Evolutionary conservation across 2,888 invertebrate genomes (phyloP), one percentile per base, ranked within the genome.

Genomic region (Archips crataeganus): DNA sequence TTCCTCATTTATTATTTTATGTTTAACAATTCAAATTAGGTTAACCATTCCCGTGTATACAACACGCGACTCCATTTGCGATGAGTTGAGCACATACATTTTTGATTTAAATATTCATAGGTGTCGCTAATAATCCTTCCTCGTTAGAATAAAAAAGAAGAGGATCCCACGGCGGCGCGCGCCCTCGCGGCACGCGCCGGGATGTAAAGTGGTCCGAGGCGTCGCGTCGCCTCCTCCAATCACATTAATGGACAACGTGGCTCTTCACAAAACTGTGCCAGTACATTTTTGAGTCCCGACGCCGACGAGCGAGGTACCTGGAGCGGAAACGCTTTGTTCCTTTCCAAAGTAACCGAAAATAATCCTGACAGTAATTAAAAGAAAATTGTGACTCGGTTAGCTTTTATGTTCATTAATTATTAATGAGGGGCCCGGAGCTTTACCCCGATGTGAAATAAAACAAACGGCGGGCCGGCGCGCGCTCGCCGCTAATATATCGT

Each of bases 321-420:
- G 51, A 42, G 54, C 42, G 42, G 57, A 42, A 57, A 42, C 32
- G 54, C 66, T 66, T 66, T 66, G 57, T 66, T 42, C 65, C 57
- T 54, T 23, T 49, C 42, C 36, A 57, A 62, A 39, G 61, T 45
- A 15, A 57, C 42, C 39, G 11, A 32, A 57, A 57, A 57, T 57
- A 32, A 57, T 57, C 11, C 10, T 32, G 57, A 57, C 66, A 36
- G 69, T 69, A 69, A 69, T 69, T 69, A 69, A 69, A 69, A 62
- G 61, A 67, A 67, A 45, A 69, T 36, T 62, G 39, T 42, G 69
- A 51, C 39, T 51, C 39, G 32, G 36, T 39, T 49, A 15, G 39
- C 66, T 45, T 63, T 63, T 42, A 23, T 60, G 51, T 15, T 39
- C 69, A 36, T 69, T 62, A 69, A 69, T 62, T 69, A 69, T 69